Evolutionary conservation across 1,140 invertebrate species (phyloP).

Genomic region (Apis laboriosa): DNA sequence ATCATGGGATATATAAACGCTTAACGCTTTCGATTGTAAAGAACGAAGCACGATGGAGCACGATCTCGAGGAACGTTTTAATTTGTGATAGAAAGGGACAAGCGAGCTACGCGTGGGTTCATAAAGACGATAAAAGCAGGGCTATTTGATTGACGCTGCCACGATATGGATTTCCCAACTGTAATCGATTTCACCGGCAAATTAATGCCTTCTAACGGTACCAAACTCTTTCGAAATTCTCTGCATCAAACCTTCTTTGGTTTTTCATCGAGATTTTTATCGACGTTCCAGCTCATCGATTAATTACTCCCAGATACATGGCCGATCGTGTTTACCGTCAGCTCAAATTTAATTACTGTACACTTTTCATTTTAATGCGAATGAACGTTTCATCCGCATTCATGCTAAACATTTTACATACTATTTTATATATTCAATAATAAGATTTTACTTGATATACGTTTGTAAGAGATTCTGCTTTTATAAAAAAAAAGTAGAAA

Average conservation of each 20-base stretch:
- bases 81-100: conserved; percentile 28
- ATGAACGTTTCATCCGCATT: too few relatives aligned
- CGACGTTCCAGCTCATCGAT: conserved; percentile 1
- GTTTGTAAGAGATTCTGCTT: too few relatives aligned
- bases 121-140: conserved; percentile 49
- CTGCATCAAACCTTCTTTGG: conserved; percentile 9
- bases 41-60: neutral
- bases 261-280: conserved; percentile 17
- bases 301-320: conserved; percentile 41
- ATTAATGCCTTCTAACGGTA: conserved; percentile 43
- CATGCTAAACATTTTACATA: too few relatives aligned
- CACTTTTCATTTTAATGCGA: neutral
- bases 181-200: conserved; percentile 59
- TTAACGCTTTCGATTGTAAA: conserved; percentile 1
- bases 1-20: neutral
- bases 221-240: conserved; percentile 31
- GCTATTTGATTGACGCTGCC: conserved; percentile 41
- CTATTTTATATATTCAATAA: too few relatives aligned
- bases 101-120: conserved; percentile 44
- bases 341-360: conserved; percentile 26
- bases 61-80: conserved; percentile 13
- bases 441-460: too few relatives aligned
- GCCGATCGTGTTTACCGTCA: conserved; percentile 45
- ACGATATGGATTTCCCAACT: conserved; percentile 46
- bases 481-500: too few relatives aligned